Evolutionary conservation across 2,113 vertebrate species (phyloP), one percentile per base, ranked within the genome.

Genomic region (Piaya cayana): DNA sequence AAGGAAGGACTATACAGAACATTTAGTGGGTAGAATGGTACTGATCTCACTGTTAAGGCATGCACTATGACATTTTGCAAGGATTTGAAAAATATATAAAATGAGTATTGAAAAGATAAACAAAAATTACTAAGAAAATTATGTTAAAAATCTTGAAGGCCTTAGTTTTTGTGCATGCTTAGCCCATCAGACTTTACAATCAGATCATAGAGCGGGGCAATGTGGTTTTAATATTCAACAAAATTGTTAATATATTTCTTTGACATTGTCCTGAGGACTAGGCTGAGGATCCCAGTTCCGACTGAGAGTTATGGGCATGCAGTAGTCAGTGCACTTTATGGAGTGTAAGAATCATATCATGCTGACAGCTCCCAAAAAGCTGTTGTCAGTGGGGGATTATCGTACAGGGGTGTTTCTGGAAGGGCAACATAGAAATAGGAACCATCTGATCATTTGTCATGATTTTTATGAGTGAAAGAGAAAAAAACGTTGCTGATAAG

Each of bases 161-260:
- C 23, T 80, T 64, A 25, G 20, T 3, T 76, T 82, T 79, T 79
- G 6, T 45, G 84, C 47, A 32, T 55, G 62, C 19, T 79, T 53
- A 90, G 5, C 18, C 70, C 80, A 45, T 56, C 70, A 75, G 34
- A 30, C 62, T 85, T 93, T 82, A 47, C 0, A 0, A 72, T 77
- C 14, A 64, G 34, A 56, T 67, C 75, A 58, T 56, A 50, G 58
- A 85, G 29, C 23, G 47, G 15, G 36, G 37, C 59, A 78, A 74
- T 90, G n/a, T 92, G 71, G 60, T 96, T 95, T 76, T 71, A 88
- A 95, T 88, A 82, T 79, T 65, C 50, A 64, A 18, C 5, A 88
- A 67, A 68, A 88, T 11, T 76, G 53, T 60, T 71, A 85, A 86
- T 93, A 27, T 71, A 80, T 90, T 82, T 93, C 53, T 90, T 79